Conservation (phyloP, 2,888 invertebrate species). For the Amphipoea oculea region DNA sequence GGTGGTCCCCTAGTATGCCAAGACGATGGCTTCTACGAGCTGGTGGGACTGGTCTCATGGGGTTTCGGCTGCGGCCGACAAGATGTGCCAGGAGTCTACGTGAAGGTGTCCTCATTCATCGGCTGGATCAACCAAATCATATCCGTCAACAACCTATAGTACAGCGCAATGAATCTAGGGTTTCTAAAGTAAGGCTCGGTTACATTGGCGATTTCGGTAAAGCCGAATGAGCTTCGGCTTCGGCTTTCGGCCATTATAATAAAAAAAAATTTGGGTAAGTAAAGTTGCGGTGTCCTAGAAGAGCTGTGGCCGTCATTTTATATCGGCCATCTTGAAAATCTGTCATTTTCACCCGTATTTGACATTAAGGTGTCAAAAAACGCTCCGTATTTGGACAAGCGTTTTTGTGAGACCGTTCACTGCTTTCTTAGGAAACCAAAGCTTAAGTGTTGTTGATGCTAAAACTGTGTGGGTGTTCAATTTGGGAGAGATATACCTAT, state of each 20-base stretch:
- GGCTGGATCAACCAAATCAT: conserved; percentile 99
- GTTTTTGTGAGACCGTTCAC: not conserved
- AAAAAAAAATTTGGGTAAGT: not conserved
- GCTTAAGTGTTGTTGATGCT: not conserved
- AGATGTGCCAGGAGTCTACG: conserved; percentile 99
- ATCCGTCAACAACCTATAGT: conserved; percentile 97
- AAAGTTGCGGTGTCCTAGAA: not conserved
- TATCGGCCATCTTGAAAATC: not conserved
- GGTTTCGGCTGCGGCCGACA: conserved; percentile 98
- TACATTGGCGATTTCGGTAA: not conserved
- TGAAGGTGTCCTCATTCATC: conserved; percentile 98
- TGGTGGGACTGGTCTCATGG: conserved; percentile 98
- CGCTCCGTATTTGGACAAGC: not conserved
- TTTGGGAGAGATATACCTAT: not conserved
- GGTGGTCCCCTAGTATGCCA: conserved; percentile 98
- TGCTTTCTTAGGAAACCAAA: not conserved
- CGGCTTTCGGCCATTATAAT: not conserved
- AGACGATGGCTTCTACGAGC: conserved; percentile 97
- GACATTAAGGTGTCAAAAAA: not conserved
- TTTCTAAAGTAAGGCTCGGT: conserved; percentile 27
- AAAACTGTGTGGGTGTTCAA: not conserved
- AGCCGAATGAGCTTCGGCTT: not conserved
- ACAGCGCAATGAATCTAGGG: conserved; percentile 14
- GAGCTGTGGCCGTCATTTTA: not conserved
- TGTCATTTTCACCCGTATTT: not conserved